A percentile compares a stretch with the other conserved stretches of the same genome.
phyloP scores from a whole-genome alignment of 2,797 vertebrate genomes.

The Oreonectes daqikongensis region DNA sequence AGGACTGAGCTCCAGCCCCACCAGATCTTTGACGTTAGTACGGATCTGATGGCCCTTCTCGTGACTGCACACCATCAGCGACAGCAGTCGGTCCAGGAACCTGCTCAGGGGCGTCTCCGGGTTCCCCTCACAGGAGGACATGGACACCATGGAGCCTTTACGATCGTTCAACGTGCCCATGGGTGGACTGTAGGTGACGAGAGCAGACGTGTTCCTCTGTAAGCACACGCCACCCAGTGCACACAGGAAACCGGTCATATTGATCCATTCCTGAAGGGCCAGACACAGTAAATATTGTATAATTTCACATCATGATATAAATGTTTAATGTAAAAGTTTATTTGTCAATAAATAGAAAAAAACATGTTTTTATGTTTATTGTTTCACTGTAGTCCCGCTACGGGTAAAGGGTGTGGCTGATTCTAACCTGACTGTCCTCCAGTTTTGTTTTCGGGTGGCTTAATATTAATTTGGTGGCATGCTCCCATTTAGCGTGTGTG shows the following conservation, averaged over 20 bases:
- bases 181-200: constrained; percentile 92
- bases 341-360: too few species aligned
- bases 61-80: constrained; percentile 92
- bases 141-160: constrained; percentile 93
- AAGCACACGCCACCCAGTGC: constrained; percentile 95
- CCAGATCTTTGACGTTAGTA: constrained; percentile 91
- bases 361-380: too few species aligned
- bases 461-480: constrained; percentile 92
- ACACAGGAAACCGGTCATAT: constrained; percentile 97
- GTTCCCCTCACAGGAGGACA: constrained; percentile 88
- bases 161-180: constrained; percentile 91
- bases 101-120: constrained; percentile 89
- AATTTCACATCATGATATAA: too few species aligned
- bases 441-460: constrained; percentile 95
- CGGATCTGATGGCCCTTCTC: constrained; percentile 93
- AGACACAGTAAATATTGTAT: background rate
- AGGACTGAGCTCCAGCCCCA: constrained; percentile 92
- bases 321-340: too few species aligned
- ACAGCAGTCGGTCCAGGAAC: constrained; percentile 89
- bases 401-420: background rate
- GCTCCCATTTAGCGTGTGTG: constrained; percentile 92
- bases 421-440: constrained; percentile 92
- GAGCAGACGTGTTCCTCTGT: constrained; percentile 83
- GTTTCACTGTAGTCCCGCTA: background rate
- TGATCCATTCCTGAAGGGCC: constrained; percentile 92